Base-by-base conservation (phyloP, 2,113 vertebrate genomes). In the Chaenocephalus aceratus region DNA sequence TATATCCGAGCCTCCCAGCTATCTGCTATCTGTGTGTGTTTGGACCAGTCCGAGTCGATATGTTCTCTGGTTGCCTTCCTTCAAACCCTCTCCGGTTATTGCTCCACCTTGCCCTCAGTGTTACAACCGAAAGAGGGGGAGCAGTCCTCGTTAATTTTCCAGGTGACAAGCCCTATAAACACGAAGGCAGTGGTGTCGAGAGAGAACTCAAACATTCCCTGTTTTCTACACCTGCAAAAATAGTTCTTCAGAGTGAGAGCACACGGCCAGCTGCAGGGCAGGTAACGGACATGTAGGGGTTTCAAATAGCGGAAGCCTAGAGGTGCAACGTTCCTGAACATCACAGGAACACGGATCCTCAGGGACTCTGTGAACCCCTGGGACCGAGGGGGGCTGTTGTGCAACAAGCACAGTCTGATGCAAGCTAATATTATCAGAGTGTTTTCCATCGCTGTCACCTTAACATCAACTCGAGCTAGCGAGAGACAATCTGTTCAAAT, bases 1-100 rank as follows among this genome's bases (percentile, higher is more conserved):
- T 57, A 67, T 70, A 44, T 18, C 80, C n/a, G 51, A 71, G 73
- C 81, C 86, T 75, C 57, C 26, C 0, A 76, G 83, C 72, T 15
- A 71, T 84, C 76, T 48, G 48, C 67, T 15, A 26, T 72, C 76
- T 82, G 71, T 62, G 74, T 58, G 79, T 58, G 79, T 65, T 82
- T 80, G 49, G 67, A 87, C 73, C 75, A 18, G 13, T 26, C 48
- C 54, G 6, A 68, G 77, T 83, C 15, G n/a, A n/a, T 77, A 46
- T 30, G 16, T 69, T 75, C 72, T 54, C 56, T 4, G 51, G 3
- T 52, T 58, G 36, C 26, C 23, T 62, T 48, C 56, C 18, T 46
- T 46, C 48, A 26, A 66, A 44, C 65, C 18, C 26, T 5, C n/a
- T 48, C 12, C 16, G 49, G 51, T 71, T 6, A 41, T 41, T 41